A percentile compares a stretch with the other conserved stretches of the same genome.
Conservation (phyloP, 2,797 vertebrate genomes). For the Microctenopoma stevenorrisi region DNA sequence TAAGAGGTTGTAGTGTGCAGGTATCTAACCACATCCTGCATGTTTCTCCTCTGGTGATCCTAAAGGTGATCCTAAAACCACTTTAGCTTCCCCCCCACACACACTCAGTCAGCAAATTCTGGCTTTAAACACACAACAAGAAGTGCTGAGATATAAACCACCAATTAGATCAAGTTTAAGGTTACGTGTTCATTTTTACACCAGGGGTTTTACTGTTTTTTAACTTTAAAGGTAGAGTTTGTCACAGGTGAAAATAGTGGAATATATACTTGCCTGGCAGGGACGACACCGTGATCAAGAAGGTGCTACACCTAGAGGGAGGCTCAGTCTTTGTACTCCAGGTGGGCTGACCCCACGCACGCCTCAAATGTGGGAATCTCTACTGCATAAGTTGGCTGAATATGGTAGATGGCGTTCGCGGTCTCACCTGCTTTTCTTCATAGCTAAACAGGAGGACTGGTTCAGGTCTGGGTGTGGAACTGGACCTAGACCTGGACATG, state of each 20-base stretch:
- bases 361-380: neutral
- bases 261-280: neutral
- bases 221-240: neutral
- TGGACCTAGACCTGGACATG: too few relatives aligned
- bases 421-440: too few relatives aligned
- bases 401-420: too few relatives aligned
- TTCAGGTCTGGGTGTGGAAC: too few relatives aligned
- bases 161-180: slow-evolving; percentile 23
- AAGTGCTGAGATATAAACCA: slow-evolving; percentile 18
- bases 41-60: slow-evolving; percentile 57
- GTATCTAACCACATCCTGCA: slow-evolving; percentile 76
- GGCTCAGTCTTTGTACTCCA: neutral
- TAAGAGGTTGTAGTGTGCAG: slow-evolving; percentile 63
- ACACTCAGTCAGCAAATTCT: slow-evolving; percentile 57
- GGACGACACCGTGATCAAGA: slow-evolving; percentile 18
- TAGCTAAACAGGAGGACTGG: too few relatives aligned
- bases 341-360: too few relatives aligned
- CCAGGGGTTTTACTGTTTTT: neutral
- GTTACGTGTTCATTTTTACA: neutral
- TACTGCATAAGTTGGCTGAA: neutral
- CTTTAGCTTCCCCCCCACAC: slow-evolving; percentile 46
- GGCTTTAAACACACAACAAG: slow-evolving; percentile 34
- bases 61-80: slow-evolving; percentile 38
- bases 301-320: neutral
- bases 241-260: neutral